Percentiles rank a stretch among this genome's conserved stretches.
phyloP scores from a whole-genome alignment of 2,888 invertebrate genomes.

The Phortica okadai region DNA sequence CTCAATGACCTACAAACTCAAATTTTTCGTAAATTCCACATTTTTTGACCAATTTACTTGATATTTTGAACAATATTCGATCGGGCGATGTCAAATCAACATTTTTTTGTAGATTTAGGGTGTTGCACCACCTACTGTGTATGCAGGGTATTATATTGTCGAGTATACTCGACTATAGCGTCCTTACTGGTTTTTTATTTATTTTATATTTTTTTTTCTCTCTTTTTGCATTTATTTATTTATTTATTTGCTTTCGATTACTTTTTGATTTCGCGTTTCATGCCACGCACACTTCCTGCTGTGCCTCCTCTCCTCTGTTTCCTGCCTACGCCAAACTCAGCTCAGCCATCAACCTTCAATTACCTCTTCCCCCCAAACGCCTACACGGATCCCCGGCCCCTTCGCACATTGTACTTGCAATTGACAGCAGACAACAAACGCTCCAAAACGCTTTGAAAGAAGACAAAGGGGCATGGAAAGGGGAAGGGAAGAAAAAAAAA shows the following conservation, averaged over 20 bases:
- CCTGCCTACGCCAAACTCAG: not conserved
- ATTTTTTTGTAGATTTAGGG: no score
- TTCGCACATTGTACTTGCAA: not conserved
- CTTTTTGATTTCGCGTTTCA: constrained; percentile 2
- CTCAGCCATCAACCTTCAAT: not conserved
- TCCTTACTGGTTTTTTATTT: no score
- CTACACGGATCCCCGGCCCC: not conserved
- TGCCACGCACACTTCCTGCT: constrained; percentile 15
- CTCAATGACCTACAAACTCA: no score
- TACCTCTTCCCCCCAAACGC: not conserved
- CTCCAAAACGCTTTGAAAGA: not conserved
- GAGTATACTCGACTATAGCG: no score
- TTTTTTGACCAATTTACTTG: no score
- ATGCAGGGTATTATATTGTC: no score
- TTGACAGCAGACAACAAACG: constrained; percentile 8
- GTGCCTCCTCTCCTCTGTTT: not conserved
- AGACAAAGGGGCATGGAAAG: not conserved
- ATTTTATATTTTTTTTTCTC: constrained; percentile 35
- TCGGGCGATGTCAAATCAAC: no score
- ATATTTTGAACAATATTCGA: no score
- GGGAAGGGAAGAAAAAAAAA: not conserved
- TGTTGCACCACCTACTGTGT: no score
- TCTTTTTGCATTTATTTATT: constrained; percentile 36
- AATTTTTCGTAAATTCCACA: no score
- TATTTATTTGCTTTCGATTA: constrained; percentile 31